phyloP scores from a whole-genome alignment of 1,140 invertebrate genomes.

The Archivesica marissinica region DNA sequence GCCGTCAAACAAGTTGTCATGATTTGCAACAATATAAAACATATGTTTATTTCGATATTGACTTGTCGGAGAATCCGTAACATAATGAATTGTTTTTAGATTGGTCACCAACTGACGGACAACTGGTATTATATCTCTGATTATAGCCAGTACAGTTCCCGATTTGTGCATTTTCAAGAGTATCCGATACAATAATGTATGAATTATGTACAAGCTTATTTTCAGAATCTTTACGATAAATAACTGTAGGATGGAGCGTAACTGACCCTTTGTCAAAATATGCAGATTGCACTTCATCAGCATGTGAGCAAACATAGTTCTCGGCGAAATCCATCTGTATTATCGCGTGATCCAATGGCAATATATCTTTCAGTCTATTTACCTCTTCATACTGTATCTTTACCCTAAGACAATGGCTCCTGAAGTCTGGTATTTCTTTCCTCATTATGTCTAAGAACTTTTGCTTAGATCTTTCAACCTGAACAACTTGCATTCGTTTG shows the following conservation, averaged over 20 bases:
- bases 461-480: not conserved
- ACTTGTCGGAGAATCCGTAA: slow-evolving; percentile 56
- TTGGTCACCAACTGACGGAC: not conserved
- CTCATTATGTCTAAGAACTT: not conserved
- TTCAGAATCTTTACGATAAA: not conserved
- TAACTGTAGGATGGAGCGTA: slow-evolving; percentile 21
- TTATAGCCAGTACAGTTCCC: not conserved
- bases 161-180: not conserved
- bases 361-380: slow-evolving; percentile 40
- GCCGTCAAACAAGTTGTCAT: slow-evolving; percentile 10
- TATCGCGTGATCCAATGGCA: slow-evolving; percentile 46
- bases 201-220: not conserved
- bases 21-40: slow-evolving; percentile 59
- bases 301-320: slow-evolving; percentile 16
- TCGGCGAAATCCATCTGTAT: slow-evolving; percentile 41
- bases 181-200: slow-evolving; percentile 5
- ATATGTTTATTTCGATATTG: slow-evolving; percentile 64
- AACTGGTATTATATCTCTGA: not conserved
- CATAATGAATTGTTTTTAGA: slow-evolving; percentile 46
- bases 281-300: slow-evolving; percentile 19
- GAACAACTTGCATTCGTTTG: not conserved
- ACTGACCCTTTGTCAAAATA: slow-evolving; percentile 22
- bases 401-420: slow-evolving; percentile 27
- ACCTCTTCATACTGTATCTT: slow-evolving; percentile 52
- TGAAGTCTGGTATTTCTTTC: not conserved